Conservation (phyloP, 1,140 invertebrate species). For the Physella acuta region DNA sequence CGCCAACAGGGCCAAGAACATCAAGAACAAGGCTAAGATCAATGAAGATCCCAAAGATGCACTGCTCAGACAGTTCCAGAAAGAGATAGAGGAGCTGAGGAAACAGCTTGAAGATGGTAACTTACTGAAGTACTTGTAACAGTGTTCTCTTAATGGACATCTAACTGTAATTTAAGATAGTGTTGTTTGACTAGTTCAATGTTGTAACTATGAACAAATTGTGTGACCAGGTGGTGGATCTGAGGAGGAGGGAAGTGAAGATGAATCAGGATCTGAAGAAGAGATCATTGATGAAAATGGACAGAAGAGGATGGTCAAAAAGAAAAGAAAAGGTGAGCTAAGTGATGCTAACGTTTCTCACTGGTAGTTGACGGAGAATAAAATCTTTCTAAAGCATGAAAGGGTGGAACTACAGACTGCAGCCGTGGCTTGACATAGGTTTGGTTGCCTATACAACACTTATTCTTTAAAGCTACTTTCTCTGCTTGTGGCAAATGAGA, state of each 20-base stretch:
- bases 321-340: slow-evolving; percentile 24
- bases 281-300: slow-evolving; percentile 54
- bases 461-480: too few relatives aligned
- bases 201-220: slow-evolving; percentile 2
- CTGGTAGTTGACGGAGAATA: too few relatives aligned
- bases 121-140: too few relatives aligned
- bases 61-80: slow-evolving; percentile 89
- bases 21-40: slow-evolving; percentile 91
- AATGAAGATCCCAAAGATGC: slow-evolving; percentile 99
- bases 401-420: too few relatives aligned
- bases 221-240: too few relatives aligned
- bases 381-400: too few relatives aligned
- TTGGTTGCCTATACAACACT: too few relatives aligned
- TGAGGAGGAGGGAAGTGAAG: slow-evolving; percentile 44
- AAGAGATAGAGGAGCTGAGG: slow-evolving; percentile 90
- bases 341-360: too few relatives aligned
- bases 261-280: slow-evolving; percentile 43
- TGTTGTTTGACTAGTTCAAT: too few relatives aligned
- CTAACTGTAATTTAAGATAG: too few relatives aligned
- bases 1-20: slow-evolving; percentile 95
- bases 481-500: too few relatives aligned
- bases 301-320: slow-evolving; percentile 43
- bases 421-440: too few relatives aligned
- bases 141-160: neutral
- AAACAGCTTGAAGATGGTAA: slow-evolving; percentile 77